A percentile compares a stretch with the other conserved stretches of the same genome.
These are phyloP conservation scores for Smittia sp. DNA, from an alignment of 2,888 invertebrate species.

Conservation along the genomic window DNA sequence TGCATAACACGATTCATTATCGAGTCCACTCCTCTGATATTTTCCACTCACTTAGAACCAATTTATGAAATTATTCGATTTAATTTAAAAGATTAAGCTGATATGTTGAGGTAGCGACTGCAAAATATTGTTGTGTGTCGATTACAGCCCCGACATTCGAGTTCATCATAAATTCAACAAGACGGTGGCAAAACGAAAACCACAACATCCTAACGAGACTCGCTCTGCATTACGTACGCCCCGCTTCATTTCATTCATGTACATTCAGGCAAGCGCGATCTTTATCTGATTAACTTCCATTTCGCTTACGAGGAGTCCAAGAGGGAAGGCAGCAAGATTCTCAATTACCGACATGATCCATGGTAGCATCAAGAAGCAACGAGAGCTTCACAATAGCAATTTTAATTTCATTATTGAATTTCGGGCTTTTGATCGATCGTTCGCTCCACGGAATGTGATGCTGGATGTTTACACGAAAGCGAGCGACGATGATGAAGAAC, in stretches of 20 bases:
- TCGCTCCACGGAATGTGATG: background rate
- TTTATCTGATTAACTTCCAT: slow-evolving; percentile 39
- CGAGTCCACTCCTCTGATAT: slow-evolving; percentile 32
- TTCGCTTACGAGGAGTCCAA: background rate
- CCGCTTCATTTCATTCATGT: slow-evolving; percentile 22
- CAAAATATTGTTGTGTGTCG: slow-evolving; percentile 9
- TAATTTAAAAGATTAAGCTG: slow-evolving; percentile 40
- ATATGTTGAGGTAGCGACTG: background rate
- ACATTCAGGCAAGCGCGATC: slow-evolving; percentile 7
- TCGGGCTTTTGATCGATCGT: slow-evolving; percentile 14
- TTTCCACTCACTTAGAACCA: slow-evolving; percentile 26
- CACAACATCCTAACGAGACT: slow-evolving; percentile 39
- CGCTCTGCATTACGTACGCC: slow-evolving; percentile 5
- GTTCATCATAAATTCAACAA: slow-evolving; percentile 32
- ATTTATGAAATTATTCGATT: slow-evolving; percentile 31
- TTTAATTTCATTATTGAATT: slow-evolving; percentile 38
- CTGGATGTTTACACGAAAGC: slow-evolving; percentile 20
- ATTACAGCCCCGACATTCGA: background rate
- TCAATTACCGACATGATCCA: slow-evolving; percentile 21
- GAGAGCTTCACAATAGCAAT: slow-evolving; percentile 10
- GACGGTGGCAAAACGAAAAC: slow-evolving; percentile 35
- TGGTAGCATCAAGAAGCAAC: slow-evolving; percentile 19
- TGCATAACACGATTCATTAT: slow-evolving; percentile 34
- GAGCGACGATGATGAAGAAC: slow-evolving; percentile 22
- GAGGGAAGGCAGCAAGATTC: slow-evolving; percentile 16